Evolutionary conservation across 2,888 invertebrate species (phyloP).

Genomic region (Cyclophora albipunctata): DNA sequence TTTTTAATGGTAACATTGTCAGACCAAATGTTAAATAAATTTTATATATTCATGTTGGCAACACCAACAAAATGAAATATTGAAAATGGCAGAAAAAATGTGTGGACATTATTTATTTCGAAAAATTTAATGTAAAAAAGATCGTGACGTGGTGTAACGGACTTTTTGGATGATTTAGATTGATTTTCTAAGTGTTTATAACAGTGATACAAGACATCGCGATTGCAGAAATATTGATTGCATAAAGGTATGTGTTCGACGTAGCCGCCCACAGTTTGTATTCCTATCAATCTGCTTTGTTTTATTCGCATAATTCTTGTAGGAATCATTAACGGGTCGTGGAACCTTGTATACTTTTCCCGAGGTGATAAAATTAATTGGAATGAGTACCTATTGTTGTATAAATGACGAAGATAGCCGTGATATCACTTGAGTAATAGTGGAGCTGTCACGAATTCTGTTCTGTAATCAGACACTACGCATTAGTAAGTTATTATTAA

Average conservation of each 20-base stretch:
- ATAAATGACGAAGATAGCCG: constrained; percentile 18
- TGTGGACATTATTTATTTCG: constrained; percentile 34
- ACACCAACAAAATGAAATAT: constrained; percentile 26
- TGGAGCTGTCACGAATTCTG: constrained; percentile 34
- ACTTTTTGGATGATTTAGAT: constrained; percentile 37
- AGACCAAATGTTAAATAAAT: neutral
- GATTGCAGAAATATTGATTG: constrained; percentile 5
- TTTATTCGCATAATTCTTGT: constrained; percentile 27
- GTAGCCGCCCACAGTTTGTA: constrained; percentile 54
- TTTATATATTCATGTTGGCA: constrained; percentile 19
- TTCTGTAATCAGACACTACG: constrained; percentile 62
- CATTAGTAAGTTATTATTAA: constrained; percentile 57
- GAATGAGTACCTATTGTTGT: constrained; percentile 1
- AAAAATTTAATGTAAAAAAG: constrained; percentile 35
- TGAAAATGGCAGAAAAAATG: constrained; percentile 60
- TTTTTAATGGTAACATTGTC: too few species aligned
- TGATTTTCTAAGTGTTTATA: constrained; percentile 7
- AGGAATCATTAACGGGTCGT: neutral
- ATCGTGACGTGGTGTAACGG: constrained; percentile 64
- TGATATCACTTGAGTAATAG: constrained; percentile 28
- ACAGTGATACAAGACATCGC: constrained; percentile 1
- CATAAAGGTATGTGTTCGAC: constrained; percentile 49
- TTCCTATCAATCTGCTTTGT: constrained; percentile 49
- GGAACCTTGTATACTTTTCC: too few species aligned
- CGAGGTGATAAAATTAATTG: too few species aligned